Percentiles rank a stretch among this genome's conserved stretches.
Conservation (phyloP, 2,797 vertebrate species). For the Enteromius viviparus region DNA sequence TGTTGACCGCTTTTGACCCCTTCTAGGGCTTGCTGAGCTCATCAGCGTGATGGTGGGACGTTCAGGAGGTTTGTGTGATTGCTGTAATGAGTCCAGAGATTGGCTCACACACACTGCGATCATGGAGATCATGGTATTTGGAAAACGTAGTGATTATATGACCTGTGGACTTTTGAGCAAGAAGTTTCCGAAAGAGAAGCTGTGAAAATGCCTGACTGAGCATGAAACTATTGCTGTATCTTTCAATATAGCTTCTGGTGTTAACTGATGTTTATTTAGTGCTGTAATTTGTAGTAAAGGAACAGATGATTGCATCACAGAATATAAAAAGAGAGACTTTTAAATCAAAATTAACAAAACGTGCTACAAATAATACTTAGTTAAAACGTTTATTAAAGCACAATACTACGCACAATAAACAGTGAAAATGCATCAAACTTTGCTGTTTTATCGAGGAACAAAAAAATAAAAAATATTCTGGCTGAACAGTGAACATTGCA, state of each 20-base stretch:
- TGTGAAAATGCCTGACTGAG: not conserved
- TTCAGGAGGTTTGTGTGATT: slow-evolving; percentile 8
- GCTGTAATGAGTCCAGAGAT: slow-evolving; percentile 29
- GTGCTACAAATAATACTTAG: not conserved
- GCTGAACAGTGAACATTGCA: not conserved
- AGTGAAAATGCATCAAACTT: not conserved
- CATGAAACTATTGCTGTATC: not conserved
- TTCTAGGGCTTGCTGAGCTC: slow-evolving; percentile 31
- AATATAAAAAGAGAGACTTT: not conserved
- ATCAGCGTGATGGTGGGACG: not conserved
- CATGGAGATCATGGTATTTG: not conserved
- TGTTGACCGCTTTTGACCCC: slow-evolving; percentile 28
- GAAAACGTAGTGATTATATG: not conserved
- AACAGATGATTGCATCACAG: not conserved
- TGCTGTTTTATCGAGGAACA: not conserved
- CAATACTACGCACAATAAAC: not conserved
- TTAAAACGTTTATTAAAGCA: too few relatives aligned
- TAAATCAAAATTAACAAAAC: not conserved
- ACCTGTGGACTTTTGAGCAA: slow-evolving; percentile 29
- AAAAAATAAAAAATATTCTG: not conserved
- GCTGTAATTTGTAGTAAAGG: not conserved
- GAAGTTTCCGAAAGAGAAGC: not conserved
- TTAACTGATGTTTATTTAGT: not conserved
- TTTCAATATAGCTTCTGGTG: not conserved
- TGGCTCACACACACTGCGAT: not conserved